phyloP scores from a whole-genome alignment of 2,888 invertebrate genomes.

The Epinotia ramella region DNA sequence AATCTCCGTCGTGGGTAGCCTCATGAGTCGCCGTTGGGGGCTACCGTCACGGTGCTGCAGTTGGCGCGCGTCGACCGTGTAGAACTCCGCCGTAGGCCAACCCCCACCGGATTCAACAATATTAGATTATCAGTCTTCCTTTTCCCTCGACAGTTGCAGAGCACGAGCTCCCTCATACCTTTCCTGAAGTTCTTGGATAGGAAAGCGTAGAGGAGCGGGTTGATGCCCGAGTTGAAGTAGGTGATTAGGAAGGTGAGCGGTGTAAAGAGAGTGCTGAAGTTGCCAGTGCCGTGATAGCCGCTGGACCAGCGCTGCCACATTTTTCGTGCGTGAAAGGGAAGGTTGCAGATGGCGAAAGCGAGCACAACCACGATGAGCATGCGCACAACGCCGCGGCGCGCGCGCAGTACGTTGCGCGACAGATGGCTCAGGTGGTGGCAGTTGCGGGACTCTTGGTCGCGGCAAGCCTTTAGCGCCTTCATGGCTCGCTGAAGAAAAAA shows the following conservation, averaged over 20 bases:
- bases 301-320: slow-evolving; percentile 94
- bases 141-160: slow-evolving; percentile 83
- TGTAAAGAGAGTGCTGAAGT: slow-evolving; percentile 91
- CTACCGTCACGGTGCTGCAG: slow-evolving; percentile 83
- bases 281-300: slow-evolving; percentile 88
- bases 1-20: slow-evolving; percentile 74
- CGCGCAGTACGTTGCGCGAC: slow-evolving; percentile 91
- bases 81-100: slow-evolving; percentile 76
- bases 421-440: slow-evolving; percentile 89
- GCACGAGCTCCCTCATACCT: slow-evolving; percentile 92
- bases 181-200: slow-evolving; percentile 92
- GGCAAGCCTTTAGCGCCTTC: slow-evolving; percentile 68
- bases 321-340: slow-evolving; percentile 95
- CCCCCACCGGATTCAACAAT: slow-evolving; percentile 76
- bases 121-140: slow-evolving; percentile 77
- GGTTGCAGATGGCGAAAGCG: slow-evolving; percentile 94
- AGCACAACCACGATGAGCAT: slow-evolving; percentile 95
- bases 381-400: slow-evolving; percentile 93
- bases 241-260: slow-evolving; percentile 94
- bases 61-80: slow-evolving; percentile 83
- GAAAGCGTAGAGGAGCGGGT: slow-evolving; percentile 96
- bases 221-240: slow-evolving; percentile 95
- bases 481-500: slow-evolving; percentile 53
- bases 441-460: slow-evolving; percentile 75
- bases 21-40: slow-evolving; percentile 82